Evolutionary conservation across 2,113 vertebrate genomes (phyloP).

Genomic region (Carollia perspicillata): DNA sequence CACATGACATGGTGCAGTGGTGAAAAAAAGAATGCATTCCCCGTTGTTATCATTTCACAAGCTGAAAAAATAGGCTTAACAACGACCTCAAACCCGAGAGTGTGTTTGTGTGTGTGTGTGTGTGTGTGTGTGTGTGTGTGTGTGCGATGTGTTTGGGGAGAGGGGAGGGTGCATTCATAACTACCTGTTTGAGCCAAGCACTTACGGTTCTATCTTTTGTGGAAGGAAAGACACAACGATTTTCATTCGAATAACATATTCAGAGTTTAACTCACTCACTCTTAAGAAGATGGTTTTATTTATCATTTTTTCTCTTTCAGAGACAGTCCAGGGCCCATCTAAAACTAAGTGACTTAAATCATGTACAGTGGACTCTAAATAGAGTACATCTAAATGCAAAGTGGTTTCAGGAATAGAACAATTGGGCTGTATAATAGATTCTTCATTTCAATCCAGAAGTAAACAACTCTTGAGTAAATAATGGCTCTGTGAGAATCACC

Average conservation of each 20-base stretch:
- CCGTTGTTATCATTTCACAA: neutral
- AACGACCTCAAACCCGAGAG: neutral
- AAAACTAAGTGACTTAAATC: conserved; percentile 55
- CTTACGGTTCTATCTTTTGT: neutral
- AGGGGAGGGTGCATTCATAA: neutral
- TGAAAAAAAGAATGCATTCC: conserved; percentile 23
- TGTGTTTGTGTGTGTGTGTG: neutral
- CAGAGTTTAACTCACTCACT: neutral
- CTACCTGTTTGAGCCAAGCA: neutral
- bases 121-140: neutral
- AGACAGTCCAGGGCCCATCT: neutral
- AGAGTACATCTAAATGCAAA: conserved; percentile 66
- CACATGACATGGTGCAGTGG: neutral
- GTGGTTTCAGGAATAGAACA: conserved; percentile 50
- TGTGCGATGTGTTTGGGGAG: neutral
- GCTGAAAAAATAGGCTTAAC: neutral
- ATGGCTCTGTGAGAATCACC: neutral
- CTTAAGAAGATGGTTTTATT: conserved; percentile 9
- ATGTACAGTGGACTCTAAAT: conserved; percentile 42
- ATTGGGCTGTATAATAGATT: conserved; percentile 41
- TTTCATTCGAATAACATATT: neutral
- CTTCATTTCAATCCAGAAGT: conserved; percentile 44
- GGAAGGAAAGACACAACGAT: neutral
- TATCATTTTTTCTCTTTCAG: conserved; percentile 11
- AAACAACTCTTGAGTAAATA: conserved; percentile 49